phyloP scores from a whole-genome alignment of 2,888 invertebrate genomes.

The Pristionchus arcanus region DNA sequence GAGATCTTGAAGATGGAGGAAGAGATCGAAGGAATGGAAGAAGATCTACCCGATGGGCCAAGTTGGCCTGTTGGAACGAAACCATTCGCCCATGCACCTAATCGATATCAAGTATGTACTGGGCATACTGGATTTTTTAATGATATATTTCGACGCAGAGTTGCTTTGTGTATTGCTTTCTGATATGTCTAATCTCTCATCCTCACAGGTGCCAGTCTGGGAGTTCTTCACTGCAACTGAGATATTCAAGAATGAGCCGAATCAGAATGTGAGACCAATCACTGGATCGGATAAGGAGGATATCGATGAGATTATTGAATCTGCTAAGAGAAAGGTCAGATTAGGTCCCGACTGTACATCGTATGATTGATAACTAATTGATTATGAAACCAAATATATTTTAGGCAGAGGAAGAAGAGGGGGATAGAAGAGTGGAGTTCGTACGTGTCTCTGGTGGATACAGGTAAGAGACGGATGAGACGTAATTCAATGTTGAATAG shows the following conservation, averaged over 20 bases:
- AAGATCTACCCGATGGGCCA: constrained; percentile 80
- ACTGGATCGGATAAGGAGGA: constrained; percentile 82
- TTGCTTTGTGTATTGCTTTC: background rate
- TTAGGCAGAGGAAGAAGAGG: constrained; percentile 63
- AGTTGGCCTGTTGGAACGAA: constrained; percentile 89
- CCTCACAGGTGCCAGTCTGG: constrained; percentile 90
- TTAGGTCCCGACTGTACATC: too few species aligned
- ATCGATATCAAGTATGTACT: constrained; percentile 81
- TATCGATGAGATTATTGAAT: constrained; percentile 84
- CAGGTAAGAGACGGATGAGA: constrained; percentile 56
- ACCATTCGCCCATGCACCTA: constrained; percentile 85
- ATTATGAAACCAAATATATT: background rate
- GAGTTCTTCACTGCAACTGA: constrained; percentile 90
- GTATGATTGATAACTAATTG: background rate
- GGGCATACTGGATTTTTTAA: background rate
- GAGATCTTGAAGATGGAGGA: constrained; percentile 80
- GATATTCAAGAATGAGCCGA: constrained; percentile 89
- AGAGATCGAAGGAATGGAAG: constrained; percentile 81
- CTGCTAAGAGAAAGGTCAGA: constrained; percentile 58
- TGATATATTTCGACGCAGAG: too few species aligned
- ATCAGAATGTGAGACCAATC: constrained; percentile 85
- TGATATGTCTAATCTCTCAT: background rate
- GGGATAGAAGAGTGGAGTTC: constrained; percentile 69
- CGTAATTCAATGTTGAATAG: background rate
- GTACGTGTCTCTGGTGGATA: constrained; percentile 73